Evolutionary conservation across 2,888 invertebrate species (phyloP).

Genomic region (Chesias legatella): DNA sequence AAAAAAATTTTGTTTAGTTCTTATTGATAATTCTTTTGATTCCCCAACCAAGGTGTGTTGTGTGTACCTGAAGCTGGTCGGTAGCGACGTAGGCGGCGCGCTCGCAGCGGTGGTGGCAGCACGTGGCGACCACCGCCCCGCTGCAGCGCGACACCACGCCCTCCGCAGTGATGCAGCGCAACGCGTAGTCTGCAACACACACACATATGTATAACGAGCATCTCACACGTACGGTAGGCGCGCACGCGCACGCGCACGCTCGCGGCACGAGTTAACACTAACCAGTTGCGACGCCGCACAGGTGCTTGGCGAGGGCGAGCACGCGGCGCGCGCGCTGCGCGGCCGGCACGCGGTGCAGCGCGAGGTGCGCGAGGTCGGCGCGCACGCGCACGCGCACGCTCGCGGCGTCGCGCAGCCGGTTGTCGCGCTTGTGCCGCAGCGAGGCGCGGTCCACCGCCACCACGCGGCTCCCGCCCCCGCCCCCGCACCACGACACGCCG

Average conservation of each 20-base stretch:
- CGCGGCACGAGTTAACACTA: conserved; percentile 3
- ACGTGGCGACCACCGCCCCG: conserved; percentile 89
- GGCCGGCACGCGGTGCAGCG: conserved; percentile 74
- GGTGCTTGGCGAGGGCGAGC: conserved; percentile 92
- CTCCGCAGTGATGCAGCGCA: conserved; percentile 82
- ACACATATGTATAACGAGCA: background rate
- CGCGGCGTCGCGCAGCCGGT: conserved; percentile 39
- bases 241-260: background rate
- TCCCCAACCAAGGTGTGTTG: too few relatives aligned
- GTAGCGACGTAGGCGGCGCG: conserved; percentile 82
- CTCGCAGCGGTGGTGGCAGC: conserved; percentile 94
- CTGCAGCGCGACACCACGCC: conserved; percentile 54
- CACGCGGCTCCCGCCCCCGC: conserved; percentile 74
- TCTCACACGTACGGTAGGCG: background rate
- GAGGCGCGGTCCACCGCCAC: conserved; percentile 89
- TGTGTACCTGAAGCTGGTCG: conserved; percentile 45
- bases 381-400: conserved; percentile 83
- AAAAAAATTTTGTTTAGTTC: too few relatives aligned
- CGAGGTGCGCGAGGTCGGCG: conserved; percentile 90
- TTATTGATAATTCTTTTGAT: too few relatives aligned
- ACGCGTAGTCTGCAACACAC: conserved; percentile 82
- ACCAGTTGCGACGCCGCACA: conserved; percentile 95
- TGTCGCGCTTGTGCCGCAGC: conserved; percentile 89
- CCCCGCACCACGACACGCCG: conserved; percentile 79
- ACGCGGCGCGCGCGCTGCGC: conserved; percentile 45